Percentiles rank a stretch among this genome's conserved stretches.
These are phyloP conservation scores for Sinocyclocheilus grahami DNA, from an alignment of 2,113 vertebrate species.

Conservation along the genomic window DNA sequence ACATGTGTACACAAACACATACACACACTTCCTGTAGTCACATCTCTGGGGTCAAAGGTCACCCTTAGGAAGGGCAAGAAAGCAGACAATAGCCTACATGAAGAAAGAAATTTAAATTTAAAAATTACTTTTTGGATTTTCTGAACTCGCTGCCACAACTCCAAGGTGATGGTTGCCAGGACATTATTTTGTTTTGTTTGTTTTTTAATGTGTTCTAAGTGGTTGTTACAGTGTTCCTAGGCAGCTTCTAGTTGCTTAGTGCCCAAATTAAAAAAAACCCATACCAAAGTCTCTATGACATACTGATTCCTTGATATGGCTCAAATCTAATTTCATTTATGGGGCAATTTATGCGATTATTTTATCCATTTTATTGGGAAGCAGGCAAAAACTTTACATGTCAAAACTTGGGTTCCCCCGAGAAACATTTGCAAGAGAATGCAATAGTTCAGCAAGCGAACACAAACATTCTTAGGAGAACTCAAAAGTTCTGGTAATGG, in stretches of 20 bases:
- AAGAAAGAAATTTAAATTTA: neutral
- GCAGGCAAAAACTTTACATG: too few species aligned
- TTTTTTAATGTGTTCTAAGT: neutral
- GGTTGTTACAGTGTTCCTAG: neutral
- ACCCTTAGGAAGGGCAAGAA: neutral
- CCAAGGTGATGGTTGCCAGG: neutral
- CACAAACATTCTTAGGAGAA: too few species aligned
- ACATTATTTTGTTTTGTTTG: neutral
- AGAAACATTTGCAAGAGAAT: too few species aligned
- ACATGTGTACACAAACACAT: neutral
- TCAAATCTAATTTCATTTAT: too few species aligned
- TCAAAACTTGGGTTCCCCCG: too few species aligned
- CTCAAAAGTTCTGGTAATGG: too few species aligned
- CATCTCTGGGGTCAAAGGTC: neutral
- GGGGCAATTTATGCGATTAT: too few species aligned
- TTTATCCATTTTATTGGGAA: too few species aligned
- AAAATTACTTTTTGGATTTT: neutral
- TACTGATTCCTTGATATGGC: neutral
- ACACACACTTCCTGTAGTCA: constrained; percentile 7
- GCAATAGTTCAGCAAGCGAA: too few species aligned
- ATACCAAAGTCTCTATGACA: neutral
- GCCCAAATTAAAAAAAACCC: neutral
- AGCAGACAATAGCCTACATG: neutral
- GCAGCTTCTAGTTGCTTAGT: neutral
- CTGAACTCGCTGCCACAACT: neutral